Conservation (phyloP, 37 sponge, comb jelly and placozoan genomes). For the Halisarca cf. caerulea region DNA sequence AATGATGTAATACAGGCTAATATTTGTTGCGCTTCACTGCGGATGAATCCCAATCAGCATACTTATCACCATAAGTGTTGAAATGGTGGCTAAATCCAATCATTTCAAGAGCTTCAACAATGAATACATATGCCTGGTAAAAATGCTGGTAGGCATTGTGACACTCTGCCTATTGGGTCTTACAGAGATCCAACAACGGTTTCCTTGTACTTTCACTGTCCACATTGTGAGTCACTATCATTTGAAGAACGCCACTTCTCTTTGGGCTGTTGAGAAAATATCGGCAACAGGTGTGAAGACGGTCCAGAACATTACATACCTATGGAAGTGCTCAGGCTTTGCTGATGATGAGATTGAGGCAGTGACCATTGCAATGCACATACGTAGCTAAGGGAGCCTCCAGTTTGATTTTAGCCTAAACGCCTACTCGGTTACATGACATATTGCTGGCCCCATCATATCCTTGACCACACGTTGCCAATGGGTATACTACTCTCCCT, state of each 20-base stretch:
- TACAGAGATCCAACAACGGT: slow-evolving; percentile 45
- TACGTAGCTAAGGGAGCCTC: slow-evolving; percentile 48
- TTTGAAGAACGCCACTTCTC: slow-evolving; percentile 28
- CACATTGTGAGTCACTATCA: slow-evolving; percentile 24
- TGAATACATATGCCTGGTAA: slow-evolving; percentile 37
- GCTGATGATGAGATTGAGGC: slow-evolving; percentile 45
- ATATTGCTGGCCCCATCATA: slow-evolving; percentile 73
- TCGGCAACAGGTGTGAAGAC: background rate
- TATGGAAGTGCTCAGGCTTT: slow-evolving; percentile 46
- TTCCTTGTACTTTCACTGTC: slow-evolving; percentile 15
- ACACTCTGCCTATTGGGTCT: slow-evolving; percentile 57
- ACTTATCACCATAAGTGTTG: slow-evolving; percentile 27
- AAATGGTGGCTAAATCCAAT: slow-evolving; percentile 28
- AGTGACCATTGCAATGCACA: slow-evolving; percentile 57
- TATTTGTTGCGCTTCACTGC: slow-evolving; percentile 42
- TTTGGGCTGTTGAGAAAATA: slow-evolving; percentile 50
- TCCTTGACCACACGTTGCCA: slow-evolving; percentile 42
- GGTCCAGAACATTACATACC: slow-evolving; percentile 45
- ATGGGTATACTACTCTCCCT: background rate
- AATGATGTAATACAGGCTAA: slow-evolving; percentile 40
- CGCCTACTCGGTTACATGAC: slow-evolving; percentile 35
- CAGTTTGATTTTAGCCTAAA: slow-evolving; percentile 40
- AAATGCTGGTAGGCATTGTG: slow-evolving; percentile 59
- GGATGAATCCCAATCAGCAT: slow-evolving; percentile 35
- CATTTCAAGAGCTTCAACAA: slow-evolving; percentile 35